These are phyloP conservation scores for Rynchops niger DNA, from an alignment of 2,113 vertebrate species.

Conservation along the genomic window DNA sequence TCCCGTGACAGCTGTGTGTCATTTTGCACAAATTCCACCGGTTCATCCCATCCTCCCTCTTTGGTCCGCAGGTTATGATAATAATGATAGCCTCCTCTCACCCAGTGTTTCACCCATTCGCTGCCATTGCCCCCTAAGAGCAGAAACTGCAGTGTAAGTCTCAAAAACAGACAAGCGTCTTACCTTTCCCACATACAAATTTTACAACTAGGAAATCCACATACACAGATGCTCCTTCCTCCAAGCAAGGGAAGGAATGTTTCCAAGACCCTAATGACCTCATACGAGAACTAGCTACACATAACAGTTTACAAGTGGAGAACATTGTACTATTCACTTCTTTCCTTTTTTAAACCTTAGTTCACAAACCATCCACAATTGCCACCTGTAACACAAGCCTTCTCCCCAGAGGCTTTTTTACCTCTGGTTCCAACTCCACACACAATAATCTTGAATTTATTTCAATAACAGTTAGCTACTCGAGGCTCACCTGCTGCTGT, in stretches of 20 bases:
- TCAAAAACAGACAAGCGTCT: neutral
- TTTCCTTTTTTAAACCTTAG: neutral
- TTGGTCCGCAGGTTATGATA: conserved; percentile 86
- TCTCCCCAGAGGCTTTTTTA: neutral
- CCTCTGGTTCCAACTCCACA: neutral
- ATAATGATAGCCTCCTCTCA: conserved; percentile 94
- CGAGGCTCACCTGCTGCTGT: conserved; percentile 76
- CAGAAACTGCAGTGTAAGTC: neutral
- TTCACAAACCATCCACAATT: neutral
- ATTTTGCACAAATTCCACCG: conserved; percentile 83
- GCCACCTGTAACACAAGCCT: neutral
- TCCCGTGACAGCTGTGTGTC: conserved; percentile 89
- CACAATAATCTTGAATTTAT: neutral
- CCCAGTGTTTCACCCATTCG: conserved; percentile 93
- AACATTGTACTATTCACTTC: neutral
- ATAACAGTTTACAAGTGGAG: neutral
- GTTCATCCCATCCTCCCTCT: conserved; percentile 91
- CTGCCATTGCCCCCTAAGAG: conserved; percentile 84
- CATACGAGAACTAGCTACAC: neutral
- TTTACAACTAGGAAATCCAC: neutral
- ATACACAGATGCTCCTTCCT: neutral
- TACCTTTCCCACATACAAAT: neutral
- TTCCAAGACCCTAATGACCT: neutral
- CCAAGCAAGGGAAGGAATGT: neutral
- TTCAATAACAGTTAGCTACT: neutral